Percentiles rank a stretch among this genome's conserved stretches.
phyloP scores from a whole-genome alignment of 2,797 vertebrate genomes.

The Pangasius macronema region DNA sequence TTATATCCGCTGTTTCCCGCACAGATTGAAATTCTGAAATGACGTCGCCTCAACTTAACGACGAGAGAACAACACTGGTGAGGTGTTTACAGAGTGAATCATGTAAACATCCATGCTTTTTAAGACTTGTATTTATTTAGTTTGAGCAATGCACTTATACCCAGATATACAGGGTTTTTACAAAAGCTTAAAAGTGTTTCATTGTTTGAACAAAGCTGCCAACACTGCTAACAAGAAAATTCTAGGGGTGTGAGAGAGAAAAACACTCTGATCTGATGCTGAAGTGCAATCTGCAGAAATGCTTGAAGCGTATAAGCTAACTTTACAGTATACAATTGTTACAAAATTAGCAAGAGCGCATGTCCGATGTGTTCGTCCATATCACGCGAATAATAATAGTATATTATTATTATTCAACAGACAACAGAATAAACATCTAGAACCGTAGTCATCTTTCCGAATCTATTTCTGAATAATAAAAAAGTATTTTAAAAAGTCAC shows the following conservation, averaged over 20 bases:
- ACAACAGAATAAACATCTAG: too few species aligned
- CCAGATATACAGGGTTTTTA: background rate
- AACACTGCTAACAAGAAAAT: background rate
- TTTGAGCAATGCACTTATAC: background rate
- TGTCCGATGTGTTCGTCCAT: background rate
- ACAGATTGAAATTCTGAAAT: constrained; percentile 10
- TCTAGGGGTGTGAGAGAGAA: background rate
- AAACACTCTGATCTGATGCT: background rate
- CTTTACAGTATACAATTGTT: background rate
- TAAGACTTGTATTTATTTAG: constrained; percentile 57
- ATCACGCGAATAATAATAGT: background rate
- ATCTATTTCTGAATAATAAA: too few species aligned
- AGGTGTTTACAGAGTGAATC: constrained; percentile 36
- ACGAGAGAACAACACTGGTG: background rate
- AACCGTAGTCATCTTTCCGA: too few species aligned
- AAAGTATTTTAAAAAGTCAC: background rate
- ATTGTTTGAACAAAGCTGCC: background rate
- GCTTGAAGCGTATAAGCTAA: background rate
- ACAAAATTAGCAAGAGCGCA: background rate
- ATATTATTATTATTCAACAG: too few species aligned
- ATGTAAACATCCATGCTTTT: constrained; percentile 57
- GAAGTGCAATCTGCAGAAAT: background rate
- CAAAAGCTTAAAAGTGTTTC: constrained; percentile 39
- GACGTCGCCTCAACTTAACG: constrained; percentile 12
- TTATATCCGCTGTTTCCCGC: constrained; percentile 21